Conservation (phyloP, 1,140 invertebrate genomes). For the Drosophila quadrilineata region DNA sequence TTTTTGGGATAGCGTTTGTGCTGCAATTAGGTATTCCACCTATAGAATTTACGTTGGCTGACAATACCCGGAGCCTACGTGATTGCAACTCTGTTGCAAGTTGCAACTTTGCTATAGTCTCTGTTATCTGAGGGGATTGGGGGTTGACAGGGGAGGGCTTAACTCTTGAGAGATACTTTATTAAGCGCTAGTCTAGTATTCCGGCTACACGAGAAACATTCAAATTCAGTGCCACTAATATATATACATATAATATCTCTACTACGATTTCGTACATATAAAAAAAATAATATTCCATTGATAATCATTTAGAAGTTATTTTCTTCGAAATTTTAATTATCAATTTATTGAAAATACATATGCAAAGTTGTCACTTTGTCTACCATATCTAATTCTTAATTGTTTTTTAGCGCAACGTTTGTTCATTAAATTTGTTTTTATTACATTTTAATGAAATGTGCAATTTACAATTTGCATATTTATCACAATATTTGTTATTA, state of each 20-base stretch:
- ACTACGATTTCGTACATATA: too few relatives aligned
- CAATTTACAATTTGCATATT: constrained; percentile 8
- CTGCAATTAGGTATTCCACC: constrained; percentile 71
- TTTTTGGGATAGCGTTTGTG: constrained; percentile 40
- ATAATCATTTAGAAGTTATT: too few relatives aligned
- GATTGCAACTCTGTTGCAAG: constrained; percentile 16
- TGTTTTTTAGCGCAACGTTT: constrained; percentile 6
- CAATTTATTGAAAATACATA: neutral
- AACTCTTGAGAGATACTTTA: too few relatives aligned
- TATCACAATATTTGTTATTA: constrained; percentile 40
- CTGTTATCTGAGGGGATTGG: too few relatives aligned
- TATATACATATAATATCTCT: too few relatives aligned
- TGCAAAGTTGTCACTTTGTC: constrained; percentile 1
- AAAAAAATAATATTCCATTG: too few relatives aligned
- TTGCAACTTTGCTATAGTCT: too few relatives aligned
- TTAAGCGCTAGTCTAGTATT: too few relatives aligned
- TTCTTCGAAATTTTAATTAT: neutral
- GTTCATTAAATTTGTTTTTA: constrained; percentile 34
- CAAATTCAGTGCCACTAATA: too few relatives aligned
- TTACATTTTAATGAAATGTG: constrained; percentile 55
- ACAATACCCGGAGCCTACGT: constrained; percentile 40
- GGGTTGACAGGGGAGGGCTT: too few relatives aligned
- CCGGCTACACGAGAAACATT: too few relatives aligned
- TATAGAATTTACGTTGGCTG: constrained; percentile 46
- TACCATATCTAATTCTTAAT: neutral